Evolutionary conservation across 2,113 vertebrate genomes (phyloP), one percentile per base, ranked within the genome.

Genomic region (Danionella cerebrum): DNA sequence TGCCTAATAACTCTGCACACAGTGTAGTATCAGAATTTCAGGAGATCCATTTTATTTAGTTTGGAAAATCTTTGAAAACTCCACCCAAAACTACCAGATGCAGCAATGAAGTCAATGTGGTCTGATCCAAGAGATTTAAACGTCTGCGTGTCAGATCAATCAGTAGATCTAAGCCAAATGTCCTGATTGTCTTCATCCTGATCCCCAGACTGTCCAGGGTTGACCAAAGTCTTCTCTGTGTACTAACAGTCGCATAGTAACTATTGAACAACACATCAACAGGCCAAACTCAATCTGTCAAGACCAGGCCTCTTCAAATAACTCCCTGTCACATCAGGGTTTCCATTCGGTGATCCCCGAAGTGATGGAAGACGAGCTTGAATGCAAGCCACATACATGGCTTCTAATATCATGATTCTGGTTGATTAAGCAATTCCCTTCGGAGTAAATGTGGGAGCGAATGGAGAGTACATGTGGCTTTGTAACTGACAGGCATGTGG

Each of bases 171-270:
- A 50, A 27, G 39, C 41, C 58, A 62, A 31, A 62, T 21, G 16
- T 45, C 38, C 38, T 14, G 25, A 5, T 48, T 27, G 18, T 44
- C 48, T 64, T 64, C 29, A 64, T 48, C 19, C 27, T 19, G 24
- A 13, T 8, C 29, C 41, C 21, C 42, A 36, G 44, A 64, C 42
- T 7, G 27, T 6, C 44, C 60, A 62, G 42, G 58, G 45, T 62
- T 10, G 39, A 39, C 53, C 25, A 44, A 47, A 33, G n/a, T 5
- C 14, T 5, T 19, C 14, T 6, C 16, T 14, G 19, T 48, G n/a
- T 48, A 64, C 29, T 47, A 44, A 62, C 44, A 48, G 41, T 48
- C 7, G 19, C 60, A 64, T 64, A 21, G 60, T 24, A 50, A 64
- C 60, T 24, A 47, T 12, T 59, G 55, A 59, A 21, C 38, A 16